Evolutionary conservation across 2,113 vertebrate genomes (phyloP), one percentile per base, ranked within the genome.

Genomic region (Aptenodytes patagonicus): DNA sequence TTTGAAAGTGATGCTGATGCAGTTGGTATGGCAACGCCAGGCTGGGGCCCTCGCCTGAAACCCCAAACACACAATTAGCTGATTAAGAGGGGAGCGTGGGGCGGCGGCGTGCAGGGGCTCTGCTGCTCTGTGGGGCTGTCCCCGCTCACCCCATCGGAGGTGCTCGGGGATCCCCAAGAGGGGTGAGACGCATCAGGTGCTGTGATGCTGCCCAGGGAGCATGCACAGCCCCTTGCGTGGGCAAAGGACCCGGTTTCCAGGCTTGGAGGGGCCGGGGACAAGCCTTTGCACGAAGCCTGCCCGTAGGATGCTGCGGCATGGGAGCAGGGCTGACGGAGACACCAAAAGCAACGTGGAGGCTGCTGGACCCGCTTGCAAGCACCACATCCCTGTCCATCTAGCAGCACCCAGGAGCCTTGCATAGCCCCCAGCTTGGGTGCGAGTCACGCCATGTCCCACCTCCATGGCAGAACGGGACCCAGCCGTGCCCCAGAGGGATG

Each of bases 11-110:
- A 96, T 94, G 96, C 96, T 93, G 90, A 90, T 95, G 93, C 29
- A 14, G 96, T 96, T 96, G 96, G 92, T 94, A 97, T 96, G 95
- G 95, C 88, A 96, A 97, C 95, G 21, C 87, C 85, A 92, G 97
- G 90, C 96, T 95, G 92, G 93, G 95, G 93, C 87, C 87, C 89
- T 93, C 26, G 79, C 77, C 91, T 95, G 83, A 96, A 97, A 96
- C 96, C 94, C 95, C 94, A 97, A 97, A 96, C 96, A 96, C 93
- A 93, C 91, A 96, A 96, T 96, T 95, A 96, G 89, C 93, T 96
- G 87, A 95, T 96, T 96, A 95, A 83, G 89, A 95, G 83, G 83
- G 40, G 36, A 93, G 31, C 21, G 1, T 7, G 2, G 57, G 38
- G 87, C 28, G 20, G 76, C 7, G 4, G 28, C 11, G 0, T 81